Evolutionary conservation across 2,113 vertebrate species (phyloP).

Genomic region (Phainopepla nitens): DNA sequence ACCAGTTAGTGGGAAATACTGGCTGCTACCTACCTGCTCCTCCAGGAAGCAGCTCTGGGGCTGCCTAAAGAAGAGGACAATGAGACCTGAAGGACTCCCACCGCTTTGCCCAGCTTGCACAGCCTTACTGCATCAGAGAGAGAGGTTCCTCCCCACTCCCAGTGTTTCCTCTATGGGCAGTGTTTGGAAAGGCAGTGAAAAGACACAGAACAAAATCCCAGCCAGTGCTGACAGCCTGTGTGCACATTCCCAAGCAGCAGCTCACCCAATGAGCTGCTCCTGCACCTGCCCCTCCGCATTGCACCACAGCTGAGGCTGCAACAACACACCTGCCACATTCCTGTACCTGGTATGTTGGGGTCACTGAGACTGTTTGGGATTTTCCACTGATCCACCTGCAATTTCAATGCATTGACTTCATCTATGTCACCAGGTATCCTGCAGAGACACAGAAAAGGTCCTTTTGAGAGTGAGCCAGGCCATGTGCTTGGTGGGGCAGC

Average conservation of each 20-base stretch:
- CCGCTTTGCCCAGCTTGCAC: neutral
- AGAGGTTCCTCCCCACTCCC: neutral
- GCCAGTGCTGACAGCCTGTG: neutral
- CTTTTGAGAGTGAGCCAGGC: neutral
- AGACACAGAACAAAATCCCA: neutral
- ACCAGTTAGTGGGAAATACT: neutral
- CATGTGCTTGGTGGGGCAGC: neutral
- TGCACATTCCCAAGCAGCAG: neutral
- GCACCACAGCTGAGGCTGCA: neutral
- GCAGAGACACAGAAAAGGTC: neutral
- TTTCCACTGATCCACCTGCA: slow-evolving; percentile 91
- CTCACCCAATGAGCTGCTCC: neutral
- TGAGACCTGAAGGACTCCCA: neutral
- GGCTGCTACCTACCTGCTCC: neutral
- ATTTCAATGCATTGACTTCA: slow-evolving; percentile 88
- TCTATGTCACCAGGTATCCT: slow-evolving; percentile 91
- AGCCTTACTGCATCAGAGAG: neutral
- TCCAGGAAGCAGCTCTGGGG: neutral
- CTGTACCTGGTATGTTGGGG: slow-evolving; percentile 84
- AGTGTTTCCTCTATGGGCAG: neutral
- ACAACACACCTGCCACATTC: neutral
- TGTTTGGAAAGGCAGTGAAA: neutral
- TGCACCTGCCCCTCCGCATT: neutral
- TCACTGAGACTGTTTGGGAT: slow-evolving; percentile 85
- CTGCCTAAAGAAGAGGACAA: neutral